Base-by-base conservation (phyloP, 1,140 invertebrate genomes). In the Drosophila dunni region DNA sequence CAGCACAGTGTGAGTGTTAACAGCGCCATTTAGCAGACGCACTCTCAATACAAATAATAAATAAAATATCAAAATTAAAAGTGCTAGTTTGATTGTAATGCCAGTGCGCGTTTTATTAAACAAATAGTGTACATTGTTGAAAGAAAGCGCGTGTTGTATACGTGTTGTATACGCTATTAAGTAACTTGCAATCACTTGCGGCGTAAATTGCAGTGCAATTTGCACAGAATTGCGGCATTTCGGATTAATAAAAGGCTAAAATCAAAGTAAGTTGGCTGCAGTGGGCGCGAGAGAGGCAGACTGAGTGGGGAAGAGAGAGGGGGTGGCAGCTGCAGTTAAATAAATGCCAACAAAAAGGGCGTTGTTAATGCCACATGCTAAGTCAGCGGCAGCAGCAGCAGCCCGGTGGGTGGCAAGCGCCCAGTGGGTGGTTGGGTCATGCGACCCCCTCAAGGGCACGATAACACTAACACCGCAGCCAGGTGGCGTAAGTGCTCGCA, bases 381-480 rank as follows among this genome's bases (percentile, higher is more conserved):
- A 40, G 38, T 7, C 11, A 67, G 6, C 63, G 73, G 48, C 44
- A 42, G 44, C 20, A 42, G n/a, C 17, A 56, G 68, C 51, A 58
- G 36, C 38, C 57, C 42, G 24, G 34, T 57, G 72, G 61, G 62
- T 67, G 79, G 72, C 60, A 69, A 60, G 50, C 72, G 72, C 57
- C 65, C 17, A 64, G 15, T 65, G 71, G 65, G 61, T 63, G 38
- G 36, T 20, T 67, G 56, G 48, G 70, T 61, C 58, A 61, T 53
- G 78, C 79, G 82, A 75, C 82, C 75, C 81, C 58, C 68, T 71
- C 81, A 85, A 85, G 81, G 81, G 81, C 81, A 81, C 62, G 64
- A 63, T 63, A 51, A 58, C 69, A 46, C 65, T 63, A 51, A 58
- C 69, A 46, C 65, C 62, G 50, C 62, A 46, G n/a, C 44, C 61